Conservation (phyloP, 2,888 invertebrate species). For the Sarcophaga subvicina region DNA sequence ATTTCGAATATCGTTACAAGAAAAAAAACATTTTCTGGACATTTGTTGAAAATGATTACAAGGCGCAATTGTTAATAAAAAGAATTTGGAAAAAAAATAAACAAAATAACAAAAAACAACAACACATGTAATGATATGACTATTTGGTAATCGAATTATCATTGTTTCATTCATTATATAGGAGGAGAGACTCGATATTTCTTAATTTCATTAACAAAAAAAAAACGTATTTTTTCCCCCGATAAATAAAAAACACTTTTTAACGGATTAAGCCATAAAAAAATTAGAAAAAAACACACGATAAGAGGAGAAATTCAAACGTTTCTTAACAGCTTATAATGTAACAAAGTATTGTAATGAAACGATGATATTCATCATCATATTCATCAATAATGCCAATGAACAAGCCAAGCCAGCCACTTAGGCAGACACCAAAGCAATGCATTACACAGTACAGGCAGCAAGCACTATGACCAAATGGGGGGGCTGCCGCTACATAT, state of each 20-base stretch:
- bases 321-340: slow-evolving; percentile 20
- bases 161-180: slow-evolving; percentile 16
- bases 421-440: not conserved
- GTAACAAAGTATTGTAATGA: slow-evolving; percentile 32
- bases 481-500: no score
- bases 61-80: slow-evolving; percentile 32
- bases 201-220: slow-evolving; percentile 9
- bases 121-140: slow-evolving; percentile 64
- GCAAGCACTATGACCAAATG: no score
- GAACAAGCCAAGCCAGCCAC: not conserved
- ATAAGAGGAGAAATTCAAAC: not conserved
- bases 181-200: not conserved
- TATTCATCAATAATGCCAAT: not conserved
- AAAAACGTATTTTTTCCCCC: no score
- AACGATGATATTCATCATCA: not conserved
- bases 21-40: not conserved
- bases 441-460: no score
- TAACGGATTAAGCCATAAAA: slow-evolving; percentile 43
- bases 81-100: not conserved
- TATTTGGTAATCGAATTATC: slow-evolving; percentile 50
- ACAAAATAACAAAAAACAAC: slow-evolving; percentile 1
- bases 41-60: slow-evolving; percentile 27
- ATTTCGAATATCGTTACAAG: not conserved
- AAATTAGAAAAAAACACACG: not conserved
- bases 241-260: slow-evolving; percentile 14